These are phyloP conservation scores for Eumaeus atala DNA, from an alignment of 1,140 invertebrate genomes.

Conservation along the genomic window DNA sequence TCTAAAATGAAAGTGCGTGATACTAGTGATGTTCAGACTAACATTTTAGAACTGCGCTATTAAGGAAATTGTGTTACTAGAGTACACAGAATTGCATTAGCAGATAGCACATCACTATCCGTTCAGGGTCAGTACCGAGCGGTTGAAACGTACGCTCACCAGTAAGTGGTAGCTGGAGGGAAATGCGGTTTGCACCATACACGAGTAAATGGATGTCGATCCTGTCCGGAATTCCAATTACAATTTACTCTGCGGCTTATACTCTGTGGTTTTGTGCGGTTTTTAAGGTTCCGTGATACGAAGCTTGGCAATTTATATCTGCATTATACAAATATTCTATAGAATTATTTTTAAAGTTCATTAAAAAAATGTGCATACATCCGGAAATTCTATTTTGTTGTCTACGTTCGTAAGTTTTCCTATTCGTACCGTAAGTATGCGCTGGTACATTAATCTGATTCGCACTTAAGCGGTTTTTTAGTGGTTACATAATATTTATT, in stretches of 20 bases:
- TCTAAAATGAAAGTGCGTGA: too few species aligned
- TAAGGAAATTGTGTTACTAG: background rate
- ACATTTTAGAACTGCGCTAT: background rate
- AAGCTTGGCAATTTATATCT: too few species aligned
- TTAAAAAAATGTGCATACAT: too few species aligned
- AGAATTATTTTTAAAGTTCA: too few species aligned
- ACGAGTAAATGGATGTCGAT: slow-evolving; percentile 26
- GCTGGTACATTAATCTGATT: too few species aligned
- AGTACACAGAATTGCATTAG: background rate
- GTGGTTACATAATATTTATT: too few species aligned
- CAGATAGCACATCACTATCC: slow-evolving; percentile 3
- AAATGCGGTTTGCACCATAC: slow-evolving; percentile 28
- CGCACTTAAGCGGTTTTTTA: too few species aligned
- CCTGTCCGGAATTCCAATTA: slow-evolving; percentile 16
- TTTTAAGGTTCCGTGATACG: too few species aligned
- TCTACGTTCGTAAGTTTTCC: too few species aligned
- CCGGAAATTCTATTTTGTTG: too few species aligned
- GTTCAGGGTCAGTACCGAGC: slow-evolving; percentile 28
- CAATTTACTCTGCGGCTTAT: slow-evolving; percentile 15
- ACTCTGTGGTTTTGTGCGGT: background rate
- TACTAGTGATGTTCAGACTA: background rate
- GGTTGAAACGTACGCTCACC: slow-evolving; percentile 21
- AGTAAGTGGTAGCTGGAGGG: slow-evolving; percentile 16
- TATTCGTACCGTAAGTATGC: too few species aligned
- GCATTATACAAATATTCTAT: too few species aligned